These are phyloP conservation scores for Poeciliopsis presidionis DNA, from an alignment of 2,797 vertebrate genomes.

Conservation along the genomic window DNA sequence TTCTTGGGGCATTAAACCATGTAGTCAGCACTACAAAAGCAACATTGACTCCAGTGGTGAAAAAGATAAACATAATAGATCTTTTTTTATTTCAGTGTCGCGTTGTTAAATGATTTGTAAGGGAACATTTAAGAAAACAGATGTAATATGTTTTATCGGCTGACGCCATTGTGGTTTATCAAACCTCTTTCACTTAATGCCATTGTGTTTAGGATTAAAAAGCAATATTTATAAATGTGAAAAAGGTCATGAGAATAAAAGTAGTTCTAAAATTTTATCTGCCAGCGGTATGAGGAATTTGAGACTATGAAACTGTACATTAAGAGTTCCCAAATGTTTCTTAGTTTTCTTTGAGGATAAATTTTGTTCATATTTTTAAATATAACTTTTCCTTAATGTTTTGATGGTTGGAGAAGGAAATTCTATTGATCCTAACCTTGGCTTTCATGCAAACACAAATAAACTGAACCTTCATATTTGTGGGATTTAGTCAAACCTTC, in stretches of 20 bases:
- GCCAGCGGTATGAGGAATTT: neutral
- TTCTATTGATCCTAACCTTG: slow-evolving; percentile 13
- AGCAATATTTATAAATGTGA: neutral
- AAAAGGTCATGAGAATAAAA: neutral
- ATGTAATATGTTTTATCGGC: too few species aligned
- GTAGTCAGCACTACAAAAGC: slow-evolving; percentile 3
- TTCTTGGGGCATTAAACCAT: slow-evolving; percentile 9
- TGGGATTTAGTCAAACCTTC: neutral
- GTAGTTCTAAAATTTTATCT: neutral
- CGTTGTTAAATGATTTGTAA: neutral
- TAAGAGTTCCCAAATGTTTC: neutral
- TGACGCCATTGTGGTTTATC: neutral
- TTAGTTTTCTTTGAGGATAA: slow-evolving; percentile 30
- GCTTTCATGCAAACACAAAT: slow-evolving; percentile 20
- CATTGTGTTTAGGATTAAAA: neutral
- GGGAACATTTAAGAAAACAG: neutral
- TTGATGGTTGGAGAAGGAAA: slow-evolving; percentile 18
- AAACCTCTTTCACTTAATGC: neutral
- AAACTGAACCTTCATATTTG: neutral
- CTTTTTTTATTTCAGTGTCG: neutral
- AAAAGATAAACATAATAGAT: neutral
- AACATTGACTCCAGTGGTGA: neutral
- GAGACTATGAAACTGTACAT: neutral
- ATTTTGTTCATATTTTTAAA: slow-evolving; percentile 21
- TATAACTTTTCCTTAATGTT: slow-evolving; percentile 30